These are phyloP conservation scores for Cladorhizidae sp. DNA, from an alignment of 37 sponge, comb jelly and placozoan genomes.

Conservation along the genomic window DNA sequence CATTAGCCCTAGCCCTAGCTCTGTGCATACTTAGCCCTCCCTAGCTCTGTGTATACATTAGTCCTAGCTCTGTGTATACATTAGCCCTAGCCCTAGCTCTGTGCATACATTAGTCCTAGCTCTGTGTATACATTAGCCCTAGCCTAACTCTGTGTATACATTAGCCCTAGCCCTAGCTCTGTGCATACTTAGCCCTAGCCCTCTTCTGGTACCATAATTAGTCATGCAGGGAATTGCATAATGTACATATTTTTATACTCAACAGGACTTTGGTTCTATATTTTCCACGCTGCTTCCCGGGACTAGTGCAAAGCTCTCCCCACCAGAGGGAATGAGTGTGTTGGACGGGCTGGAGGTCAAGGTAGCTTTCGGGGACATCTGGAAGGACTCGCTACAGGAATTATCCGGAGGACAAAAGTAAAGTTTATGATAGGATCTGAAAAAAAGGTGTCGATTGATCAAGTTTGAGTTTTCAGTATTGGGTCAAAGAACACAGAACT, in stretches of 20 bases:
- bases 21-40: no score
- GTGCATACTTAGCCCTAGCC: background rate
- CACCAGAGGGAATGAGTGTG: constrained; percentile 84
- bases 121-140: no score
- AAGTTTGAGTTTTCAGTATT: background rate
- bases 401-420: constrained; percentile 96
- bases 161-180: no score
- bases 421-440: background rate
- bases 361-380: constrained; percentile 95
- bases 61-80: no score
- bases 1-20: no score
- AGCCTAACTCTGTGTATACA: no score
- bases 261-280: constrained; percentile 96
- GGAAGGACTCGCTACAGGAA: constrained; percentile 97
- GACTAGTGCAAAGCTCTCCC: constrained; percentile 80
- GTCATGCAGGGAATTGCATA: background rate
- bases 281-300: constrained; percentile 96
- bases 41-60: background rate
- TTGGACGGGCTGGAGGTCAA: constrained; percentile 96
- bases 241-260: background rate
- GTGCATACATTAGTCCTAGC: no score
- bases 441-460: background rate
- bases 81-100: no score
- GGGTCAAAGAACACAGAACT: no score
- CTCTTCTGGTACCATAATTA: background rate